phyloP scores from a whole-genome alignment of 2,888 invertebrate genomes.

The Metacarcinus magister region DNA sequence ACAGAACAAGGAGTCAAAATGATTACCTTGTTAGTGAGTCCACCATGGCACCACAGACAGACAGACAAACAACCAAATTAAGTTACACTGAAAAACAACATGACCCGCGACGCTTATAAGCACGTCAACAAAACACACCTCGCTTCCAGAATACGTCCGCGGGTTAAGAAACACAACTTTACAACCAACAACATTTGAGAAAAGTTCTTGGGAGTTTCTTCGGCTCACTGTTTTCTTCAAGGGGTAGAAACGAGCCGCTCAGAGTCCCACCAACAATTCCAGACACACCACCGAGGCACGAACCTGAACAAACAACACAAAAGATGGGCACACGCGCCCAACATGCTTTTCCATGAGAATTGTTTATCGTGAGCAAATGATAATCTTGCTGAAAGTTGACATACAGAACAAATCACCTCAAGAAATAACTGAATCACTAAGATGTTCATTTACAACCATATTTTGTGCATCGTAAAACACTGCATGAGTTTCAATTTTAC shows the following conservation, averaged over 20 bases:
- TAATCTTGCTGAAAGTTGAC: not conserved
- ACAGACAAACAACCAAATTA: not conserved
- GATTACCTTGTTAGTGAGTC: not conserved
- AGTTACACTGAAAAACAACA: not conserved
- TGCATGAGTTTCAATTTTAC: not conserved
- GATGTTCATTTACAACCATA: not conserved
- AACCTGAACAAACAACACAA: not conserved
- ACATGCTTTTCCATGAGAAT: no score
- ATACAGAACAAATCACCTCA: no score
- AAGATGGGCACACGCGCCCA: not conserved
- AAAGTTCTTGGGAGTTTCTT: slow-evolving; percentile 26
- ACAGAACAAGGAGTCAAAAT: not conserved
- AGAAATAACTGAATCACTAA: no score
- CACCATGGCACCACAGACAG: not conserved
- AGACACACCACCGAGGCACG: not conserved
- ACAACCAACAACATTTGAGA: not conserved
- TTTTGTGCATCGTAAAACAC: not conserved
- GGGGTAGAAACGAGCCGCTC: not conserved
- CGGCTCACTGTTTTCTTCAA: not conserved
- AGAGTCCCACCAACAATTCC: not conserved
- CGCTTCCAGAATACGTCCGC: not conserved
- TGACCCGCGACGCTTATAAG: not conserved
- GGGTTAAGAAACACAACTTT: slow-evolving; percentile 8
- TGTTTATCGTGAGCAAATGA: no score
- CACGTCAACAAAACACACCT: slow-evolving; percentile 5